phyloP scores from a whole-genome alignment of 2,888 invertebrate species.

The Neoitamus cyanurus region DNA sequence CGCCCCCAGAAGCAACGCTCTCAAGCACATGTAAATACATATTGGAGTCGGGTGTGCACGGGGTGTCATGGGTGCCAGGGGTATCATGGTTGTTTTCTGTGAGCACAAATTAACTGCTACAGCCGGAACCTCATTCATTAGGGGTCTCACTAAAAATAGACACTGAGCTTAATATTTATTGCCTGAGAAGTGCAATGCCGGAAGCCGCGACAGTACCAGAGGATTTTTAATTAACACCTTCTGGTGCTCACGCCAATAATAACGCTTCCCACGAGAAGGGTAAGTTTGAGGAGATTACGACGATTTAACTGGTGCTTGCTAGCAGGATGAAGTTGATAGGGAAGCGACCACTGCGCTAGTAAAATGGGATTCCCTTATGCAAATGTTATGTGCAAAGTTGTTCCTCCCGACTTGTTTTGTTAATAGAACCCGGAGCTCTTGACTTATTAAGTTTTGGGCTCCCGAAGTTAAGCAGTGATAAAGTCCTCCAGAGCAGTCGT shows the following conservation, averaged over 20 bases:
- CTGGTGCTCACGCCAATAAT: constrained; percentile 6
- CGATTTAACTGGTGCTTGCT: constrained; percentile 10
- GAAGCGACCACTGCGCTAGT: not conserved
- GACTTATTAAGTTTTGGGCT: constrained; percentile 34
- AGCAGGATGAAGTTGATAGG: constrained; percentile 12
- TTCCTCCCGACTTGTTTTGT: constrained; percentile 34
- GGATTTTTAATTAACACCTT: constrained; percentile 29
- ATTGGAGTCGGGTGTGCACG: not conserved
- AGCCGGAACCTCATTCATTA: constrained; percentile 4
- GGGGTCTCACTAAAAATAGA: constrained; percentile 15
- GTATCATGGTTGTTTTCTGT: not conserved
- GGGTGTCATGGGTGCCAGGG: not conserved
- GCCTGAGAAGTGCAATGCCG: constrained; percentile 2
- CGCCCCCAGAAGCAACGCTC: not conserved
- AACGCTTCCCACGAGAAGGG: constrained; percentile 7
- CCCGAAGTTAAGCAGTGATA: constrained; percentile 20
- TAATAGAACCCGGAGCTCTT: constrained; percentile 35
- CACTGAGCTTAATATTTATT: not conserved
- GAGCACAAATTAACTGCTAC: not conserved
- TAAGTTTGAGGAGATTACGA: constrained; percentile 17
- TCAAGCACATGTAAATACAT: not conserved
- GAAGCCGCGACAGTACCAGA: not conserved
- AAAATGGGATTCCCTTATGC: constrained; percentile 33
- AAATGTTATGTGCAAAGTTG: constrained; percentile 42
- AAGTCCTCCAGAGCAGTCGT: not conserved